A percentile compares a stretch with the other conserved stretches of the same genome.
These are phyloP conservation scores for Ceratosolen fusciceps DNA, from an alignment of 1,140 invertebrate species.

Conservation along the genomic window DNA sequence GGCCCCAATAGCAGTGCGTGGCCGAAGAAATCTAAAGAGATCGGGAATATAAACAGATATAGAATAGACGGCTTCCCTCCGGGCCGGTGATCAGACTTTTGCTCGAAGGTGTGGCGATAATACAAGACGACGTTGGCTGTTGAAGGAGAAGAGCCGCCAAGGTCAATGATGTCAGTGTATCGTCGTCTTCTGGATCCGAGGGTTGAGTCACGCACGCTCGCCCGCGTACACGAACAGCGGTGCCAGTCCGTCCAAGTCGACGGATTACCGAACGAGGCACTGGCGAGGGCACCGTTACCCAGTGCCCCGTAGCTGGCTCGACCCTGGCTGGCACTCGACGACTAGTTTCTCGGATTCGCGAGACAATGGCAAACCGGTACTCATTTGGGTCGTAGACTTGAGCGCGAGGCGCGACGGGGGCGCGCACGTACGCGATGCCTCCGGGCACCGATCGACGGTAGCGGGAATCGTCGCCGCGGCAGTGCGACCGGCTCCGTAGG, in stretches of 20 bases:
- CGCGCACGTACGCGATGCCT: not conserved
- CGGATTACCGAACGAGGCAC: not conserved
- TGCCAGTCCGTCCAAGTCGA: no score
- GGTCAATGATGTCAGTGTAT: no score
- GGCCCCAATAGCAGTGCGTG: not conserved
- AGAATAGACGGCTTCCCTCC: not conserved
- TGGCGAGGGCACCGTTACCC: constrained; percentile 34
- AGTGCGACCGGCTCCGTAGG: constrained; percentile 1
- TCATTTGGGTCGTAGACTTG: constrained; percentile 41
- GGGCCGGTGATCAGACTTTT: no score
- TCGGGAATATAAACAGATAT: no score
- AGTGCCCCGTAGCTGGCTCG: not conserved
- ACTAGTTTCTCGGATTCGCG: constrained; percentile 37
- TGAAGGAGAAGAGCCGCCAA: no score
- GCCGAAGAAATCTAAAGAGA: not conserved
- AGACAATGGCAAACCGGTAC: constrained; percentile 36
- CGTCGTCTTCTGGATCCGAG: no score
- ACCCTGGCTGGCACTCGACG: constrained; percentile 24
- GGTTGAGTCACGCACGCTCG: no score
- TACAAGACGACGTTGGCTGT: no score
- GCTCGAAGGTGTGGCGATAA: not conserved
- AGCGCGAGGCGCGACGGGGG: constrained; percentile 6
- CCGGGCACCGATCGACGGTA: not conserved
- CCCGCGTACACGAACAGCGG: no score
- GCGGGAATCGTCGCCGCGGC: no score